Evolutionary conservation across 92 coral and sea anemone species (phyloP).

Genomic region (Phymanthus crucifer): DNA sequence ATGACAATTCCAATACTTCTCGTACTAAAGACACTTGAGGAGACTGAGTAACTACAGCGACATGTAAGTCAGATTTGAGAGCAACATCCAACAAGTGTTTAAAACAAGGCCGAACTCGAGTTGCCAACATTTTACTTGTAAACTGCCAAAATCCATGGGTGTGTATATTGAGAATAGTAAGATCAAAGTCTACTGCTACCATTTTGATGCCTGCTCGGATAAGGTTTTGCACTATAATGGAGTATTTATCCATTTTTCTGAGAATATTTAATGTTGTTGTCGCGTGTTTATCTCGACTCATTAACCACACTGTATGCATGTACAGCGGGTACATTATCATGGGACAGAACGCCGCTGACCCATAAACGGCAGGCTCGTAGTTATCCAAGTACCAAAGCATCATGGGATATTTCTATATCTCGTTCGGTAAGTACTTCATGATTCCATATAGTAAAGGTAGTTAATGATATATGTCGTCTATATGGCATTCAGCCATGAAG

Average conservation of each 20-base stretch:
- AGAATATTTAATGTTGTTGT: neutral
- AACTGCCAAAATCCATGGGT: conserved; percentile 93
- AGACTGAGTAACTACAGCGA: conserved; percentile 92
- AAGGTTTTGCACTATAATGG: conserved; percentile 66
- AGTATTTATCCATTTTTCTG: conserved; percentile 73
- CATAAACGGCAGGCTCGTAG: no score
- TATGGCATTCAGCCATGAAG: no score
- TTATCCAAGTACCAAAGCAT: no score
- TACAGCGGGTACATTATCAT: neutral
- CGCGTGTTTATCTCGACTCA: neutral
- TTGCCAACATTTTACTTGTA: conserved; percentile 74
- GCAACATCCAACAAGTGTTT: conserved; percentile 73
- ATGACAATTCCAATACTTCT: conserved; percentile 72
- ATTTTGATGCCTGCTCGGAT: conserved; percentile 70
- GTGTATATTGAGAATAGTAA: conserved; percentile 84
- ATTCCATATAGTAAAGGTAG: no score
- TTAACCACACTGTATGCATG: neutral
- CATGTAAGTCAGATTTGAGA: conserved; percentile 58
- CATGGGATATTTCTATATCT: no score
- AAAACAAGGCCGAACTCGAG: conserved; percentile 89
- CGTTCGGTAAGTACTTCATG: no score
- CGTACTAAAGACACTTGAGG: conserved; percentile 82
- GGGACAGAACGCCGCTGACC: no score
- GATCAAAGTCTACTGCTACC: conserved; percentile 94
- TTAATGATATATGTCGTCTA: no score